Conservation (phyloP, 2,888 invertebrate genomes). For the Aleiodes leptofemur region DNA sequence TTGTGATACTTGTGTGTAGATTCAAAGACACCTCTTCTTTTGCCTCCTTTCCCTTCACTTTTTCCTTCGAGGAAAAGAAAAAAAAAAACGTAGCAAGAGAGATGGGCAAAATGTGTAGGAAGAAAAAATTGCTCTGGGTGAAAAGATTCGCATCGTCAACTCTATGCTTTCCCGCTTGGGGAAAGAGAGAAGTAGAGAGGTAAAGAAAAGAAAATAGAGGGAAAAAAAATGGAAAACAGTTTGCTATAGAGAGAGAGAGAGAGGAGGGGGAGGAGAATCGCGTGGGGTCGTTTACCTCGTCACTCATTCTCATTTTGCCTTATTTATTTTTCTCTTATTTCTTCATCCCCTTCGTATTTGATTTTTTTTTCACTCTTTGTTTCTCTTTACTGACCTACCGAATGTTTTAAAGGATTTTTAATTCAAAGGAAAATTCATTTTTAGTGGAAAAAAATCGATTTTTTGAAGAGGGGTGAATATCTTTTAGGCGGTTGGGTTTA, state of each 20-base stretch:
- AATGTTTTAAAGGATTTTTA: too few relatives aligned
- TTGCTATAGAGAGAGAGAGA: conserved; percentile 6
- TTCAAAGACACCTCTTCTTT: conserved; percentile 3
- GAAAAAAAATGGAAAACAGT: conserved; percentile 7
- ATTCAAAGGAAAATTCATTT: too few relatives aligned
- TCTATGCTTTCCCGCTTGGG: conserved; percentile 44
- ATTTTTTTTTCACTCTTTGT: too few relatives aligned
- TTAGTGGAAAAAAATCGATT: too few relatives aligned
- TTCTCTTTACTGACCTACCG: too few relatives aligned
- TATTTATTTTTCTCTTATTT: conserved; percentile 2
- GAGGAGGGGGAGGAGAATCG: conserved; percentile 14
- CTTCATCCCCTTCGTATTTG: not conserved
- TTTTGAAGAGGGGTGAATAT: too few relatives aligned
- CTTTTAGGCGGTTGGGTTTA: too few relatives aligned
- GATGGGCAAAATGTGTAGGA: conserved; percentile 8
- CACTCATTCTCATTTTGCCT: conserved; percentile 38
- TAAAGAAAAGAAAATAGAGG: conserved; percentile 29
- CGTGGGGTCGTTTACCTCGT: conserved; percentile 45
- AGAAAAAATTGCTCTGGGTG: conserved; percentile 34
- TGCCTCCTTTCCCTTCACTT: conserved; percentile 2
- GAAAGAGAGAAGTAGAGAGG: conserved; percentile 29
- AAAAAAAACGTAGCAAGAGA: not conserved
- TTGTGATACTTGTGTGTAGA: conserved; percentile 23
- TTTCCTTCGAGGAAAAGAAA: conserved; percentile 6
- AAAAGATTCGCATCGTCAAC: conserved; percentile 47